phyloP scores from a whole-genome alignment of 2,797 vertebrate species.

The Sylvia borin region DNA sequence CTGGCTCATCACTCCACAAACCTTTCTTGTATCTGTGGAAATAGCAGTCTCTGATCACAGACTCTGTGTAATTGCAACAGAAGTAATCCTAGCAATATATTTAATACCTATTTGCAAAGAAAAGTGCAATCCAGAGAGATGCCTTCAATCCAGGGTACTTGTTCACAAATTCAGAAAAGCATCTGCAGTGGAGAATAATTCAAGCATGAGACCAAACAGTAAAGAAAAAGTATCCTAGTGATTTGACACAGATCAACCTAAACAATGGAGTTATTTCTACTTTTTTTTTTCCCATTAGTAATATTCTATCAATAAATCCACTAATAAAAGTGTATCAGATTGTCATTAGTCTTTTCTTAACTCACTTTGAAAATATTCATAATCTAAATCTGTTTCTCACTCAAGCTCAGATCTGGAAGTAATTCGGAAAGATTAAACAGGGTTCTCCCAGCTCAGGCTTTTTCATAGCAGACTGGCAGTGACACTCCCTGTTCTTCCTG shows the following conservation, averaged over 20 bases:
- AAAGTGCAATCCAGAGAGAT: background rate
- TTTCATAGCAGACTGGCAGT: background rate
- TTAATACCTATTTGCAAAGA: background rate
- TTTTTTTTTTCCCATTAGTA: background rate
- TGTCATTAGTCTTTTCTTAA: conserved; percentile 5
- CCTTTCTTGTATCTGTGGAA: background rate
- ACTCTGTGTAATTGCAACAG: fast-evolving
- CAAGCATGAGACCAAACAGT: fast-evolving
- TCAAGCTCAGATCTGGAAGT: background rate
- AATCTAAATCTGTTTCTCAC: background rate
- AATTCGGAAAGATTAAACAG: conserved; percentile 3
- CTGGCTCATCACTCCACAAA: background rate
- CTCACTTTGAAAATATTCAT: background rate
- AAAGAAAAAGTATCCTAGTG: background rate
- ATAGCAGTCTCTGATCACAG: background rate
- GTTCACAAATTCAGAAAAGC: background rate
- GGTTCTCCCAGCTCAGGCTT: background rate
- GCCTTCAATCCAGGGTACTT: background rate
- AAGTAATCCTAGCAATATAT: background rate
- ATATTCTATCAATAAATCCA: background rate
- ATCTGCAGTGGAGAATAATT: background rate
- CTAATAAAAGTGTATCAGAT: background rate
- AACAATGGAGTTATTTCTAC: background rate
- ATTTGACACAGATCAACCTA: background rate
- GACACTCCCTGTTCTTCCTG: background rate